phyloP scores from a whole-genome alignment of 2,113 vertebrate genomes.

The Ceyx cyanopectus region DNA sequence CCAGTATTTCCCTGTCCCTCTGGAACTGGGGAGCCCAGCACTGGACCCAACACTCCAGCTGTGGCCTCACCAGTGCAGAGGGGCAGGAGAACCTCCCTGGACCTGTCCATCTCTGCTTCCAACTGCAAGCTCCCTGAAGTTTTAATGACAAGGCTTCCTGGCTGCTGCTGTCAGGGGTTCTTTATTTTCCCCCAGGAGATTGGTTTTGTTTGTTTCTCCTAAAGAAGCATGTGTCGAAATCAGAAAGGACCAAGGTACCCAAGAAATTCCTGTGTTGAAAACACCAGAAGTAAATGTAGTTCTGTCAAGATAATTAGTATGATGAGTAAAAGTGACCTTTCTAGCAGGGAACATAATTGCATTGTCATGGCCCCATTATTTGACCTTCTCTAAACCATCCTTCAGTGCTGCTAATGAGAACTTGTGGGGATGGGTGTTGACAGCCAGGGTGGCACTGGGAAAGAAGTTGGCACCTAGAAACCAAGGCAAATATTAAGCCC shows the following conservation, averaged over 20 bases:
- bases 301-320: conserved; percentile 58
- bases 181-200: not conserved
- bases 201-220: not conserved
- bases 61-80: no score
- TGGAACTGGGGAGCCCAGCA: no score
- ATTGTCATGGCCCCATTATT: conserved; percentile 58
- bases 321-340: conserved; percentile 70
- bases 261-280: not conserved
- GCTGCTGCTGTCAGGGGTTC: not conserved
- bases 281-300: not conserved
- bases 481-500: not conserved
- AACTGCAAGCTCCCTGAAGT: not conserved
- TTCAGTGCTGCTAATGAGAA: conserved; percentile 51
- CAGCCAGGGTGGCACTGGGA: not conserved
- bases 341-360: conserved; percentile 56
- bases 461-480: conserved; percentile 13
- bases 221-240: not conserved
- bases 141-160: not conserved
- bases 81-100: no score
- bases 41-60: no score
- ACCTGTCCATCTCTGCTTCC: not conserved
- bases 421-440: not conserved
- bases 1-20: no score
- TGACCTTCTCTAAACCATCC: conserved; percentile 63
- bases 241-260: not conserved